phyloP scores from a whole-genome alignment of 2,113 vertebrate genomes.

The Carassius carassius region DNA sequence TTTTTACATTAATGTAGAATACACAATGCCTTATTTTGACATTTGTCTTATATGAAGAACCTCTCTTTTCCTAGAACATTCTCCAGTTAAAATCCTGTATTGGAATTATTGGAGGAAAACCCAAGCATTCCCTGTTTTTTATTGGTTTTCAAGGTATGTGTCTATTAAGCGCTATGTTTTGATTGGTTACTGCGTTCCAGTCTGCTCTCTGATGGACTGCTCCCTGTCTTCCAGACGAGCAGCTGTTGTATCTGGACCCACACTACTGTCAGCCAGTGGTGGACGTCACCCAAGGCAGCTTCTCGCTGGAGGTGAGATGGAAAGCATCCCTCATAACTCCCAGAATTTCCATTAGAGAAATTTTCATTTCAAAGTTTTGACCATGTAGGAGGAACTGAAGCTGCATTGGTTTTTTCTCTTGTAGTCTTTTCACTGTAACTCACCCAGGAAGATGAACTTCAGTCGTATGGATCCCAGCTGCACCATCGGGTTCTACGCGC shows the following conservation, averaged over 20 bases:
- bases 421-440: constrained; percentile 88
- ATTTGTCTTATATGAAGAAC: too few relatives aligned
- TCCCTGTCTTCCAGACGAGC: constrained; percentile 78
- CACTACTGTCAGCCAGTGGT: constrained; percentile 90
- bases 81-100: constrained; percentile 85
- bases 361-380: neutral
- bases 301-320: constrained; percentile 81
- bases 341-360: too few relatives aligned
- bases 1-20: too few relatives aligned
- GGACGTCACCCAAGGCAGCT: constrained; percentile 80
- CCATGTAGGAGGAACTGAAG: neutral
- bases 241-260: constrained; percentile 89
- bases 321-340: neutral
- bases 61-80: constrained; percentile 77
- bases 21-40: too few relatives aligned
- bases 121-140: constrained; percentile 87
- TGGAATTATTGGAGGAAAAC: constrained; percentile 92
- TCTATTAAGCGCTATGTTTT: neutral
- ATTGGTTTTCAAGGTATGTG: constrained; percentile 87
- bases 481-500: constrained; percentile 88
- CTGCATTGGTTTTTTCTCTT: neutral
- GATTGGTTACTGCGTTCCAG: neutral
- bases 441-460: constrained; percentile 89
- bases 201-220: constrained; percentile 31
- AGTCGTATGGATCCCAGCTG: constrained; percentile 91